These are phyloP conservation scores for Schrankia costaestrigalis DNA, from an alignment of 2,888 invertebrate genomes.

Conservation along the genomic window DNA sequence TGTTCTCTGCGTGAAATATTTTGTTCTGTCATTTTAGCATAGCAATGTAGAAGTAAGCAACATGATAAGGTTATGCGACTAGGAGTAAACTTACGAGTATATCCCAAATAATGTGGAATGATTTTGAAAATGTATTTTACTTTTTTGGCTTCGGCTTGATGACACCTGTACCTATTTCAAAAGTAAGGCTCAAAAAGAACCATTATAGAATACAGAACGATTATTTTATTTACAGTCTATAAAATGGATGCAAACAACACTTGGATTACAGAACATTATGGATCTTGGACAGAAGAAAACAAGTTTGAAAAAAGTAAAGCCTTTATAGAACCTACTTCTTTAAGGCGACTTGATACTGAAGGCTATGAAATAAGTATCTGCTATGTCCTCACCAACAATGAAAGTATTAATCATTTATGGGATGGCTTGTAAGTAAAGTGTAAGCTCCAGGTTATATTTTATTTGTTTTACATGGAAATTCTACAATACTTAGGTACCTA, in stretches of 20 bases:
- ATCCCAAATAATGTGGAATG: too few relatives aligned
- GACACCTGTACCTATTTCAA: too few relatives aligned
- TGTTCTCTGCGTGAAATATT: too few relatives aligned
- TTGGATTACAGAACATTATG: slow-evolving; percentile 56
- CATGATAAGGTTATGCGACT: too few relatives aligned
- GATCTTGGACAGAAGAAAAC: slow-evolving; percentile 45
- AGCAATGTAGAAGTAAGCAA: too few relatives aligned
- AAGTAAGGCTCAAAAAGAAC: too few relatives aligned
- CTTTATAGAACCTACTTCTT: slow-evolving; percentile 41
- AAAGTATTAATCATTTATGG: slow-evolving; percentile 79
- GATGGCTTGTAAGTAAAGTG: slow-evolving; percentile 77
- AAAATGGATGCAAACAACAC: slow-evolving; percentile 41
- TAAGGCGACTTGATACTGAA: slow-evolving; percentile 69
- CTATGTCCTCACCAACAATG: slow-evolving; percentile 81
- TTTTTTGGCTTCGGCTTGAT: too few relatives aligned
- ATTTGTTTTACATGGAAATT: too few relatives aligned
- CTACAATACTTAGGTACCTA: too few relatives aligned
- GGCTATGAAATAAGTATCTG: slow-evolving; percentile 72
- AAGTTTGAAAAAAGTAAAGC: slow-evolving; percentile 37
- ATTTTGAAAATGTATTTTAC: too few relatives aligned
- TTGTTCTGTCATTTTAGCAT: too few relatives aligned
- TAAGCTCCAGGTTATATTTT: not conserved
- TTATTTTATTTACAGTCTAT: slow-evolving; percentile 52
- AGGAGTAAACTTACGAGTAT: too few relatives aligned
- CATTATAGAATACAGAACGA: not conserved